Base-by-base conservation (phyloP, 2,888 invertebrate genomes). In the Ophion slaviceki region DNA sequence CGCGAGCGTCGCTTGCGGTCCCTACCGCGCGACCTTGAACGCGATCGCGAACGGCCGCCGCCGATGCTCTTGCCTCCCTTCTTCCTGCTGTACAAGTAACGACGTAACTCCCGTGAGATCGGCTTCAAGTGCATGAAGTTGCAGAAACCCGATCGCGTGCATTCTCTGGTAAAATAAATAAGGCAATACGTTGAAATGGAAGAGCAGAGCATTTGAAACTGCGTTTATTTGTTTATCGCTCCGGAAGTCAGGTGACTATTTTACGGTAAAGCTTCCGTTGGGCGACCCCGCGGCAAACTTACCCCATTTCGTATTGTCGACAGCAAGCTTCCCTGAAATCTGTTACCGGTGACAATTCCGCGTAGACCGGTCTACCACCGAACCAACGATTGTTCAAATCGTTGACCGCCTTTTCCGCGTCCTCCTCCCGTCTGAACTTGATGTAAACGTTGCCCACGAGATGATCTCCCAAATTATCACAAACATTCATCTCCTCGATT, bases 121-220 rank as follows among this genome's bases (percentile, higher is more conserved):
- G 99, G 99, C 93, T 99, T 99, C 94, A 99, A 95, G 93, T 99
- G 99, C 99, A 99, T 99, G 95, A 99, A 99, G 95, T 99, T 99
- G 94, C 99, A 99, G 95, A 99, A 99, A 59, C 99, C 99, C 90
- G 99, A 99, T 81, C 99, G 96, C 0, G 99, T 99, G 94, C 99
- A 99, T 94, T 99, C 99, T 1, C 96, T 96, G 92, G 84, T 36
- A 24, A 81, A 85, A 61, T 3, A 77, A 74, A 68, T 5, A 36
- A 59, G 0, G 2, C 0, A 53, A 53, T 32, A 32, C 32, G 4
- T 32, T 32, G 32, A 32, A 32, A 32, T 32, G 32, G 32, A 32
- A 32, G 32, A 32, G 32, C 32, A 4, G 32, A 32, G 32, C 32
- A 32, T 32, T 32, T 32, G 32, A 32, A 32, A 32, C 32, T 40